Evolutionary conservation across 1,140 invertebrate species (phyloP).

Genomic region (Ruditapes philippinarum): DNA sequence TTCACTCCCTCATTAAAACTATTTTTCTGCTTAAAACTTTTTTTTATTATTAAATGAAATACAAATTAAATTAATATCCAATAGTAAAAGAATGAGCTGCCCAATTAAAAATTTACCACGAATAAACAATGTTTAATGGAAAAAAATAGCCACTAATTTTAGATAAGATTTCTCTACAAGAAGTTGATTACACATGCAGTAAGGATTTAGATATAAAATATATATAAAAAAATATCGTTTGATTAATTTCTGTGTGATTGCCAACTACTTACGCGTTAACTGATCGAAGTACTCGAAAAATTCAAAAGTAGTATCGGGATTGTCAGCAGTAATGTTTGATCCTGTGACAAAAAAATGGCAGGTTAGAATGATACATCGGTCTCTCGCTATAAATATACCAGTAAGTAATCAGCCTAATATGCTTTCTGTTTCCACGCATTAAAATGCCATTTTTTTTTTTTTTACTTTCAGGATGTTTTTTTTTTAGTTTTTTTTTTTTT

Average conservation of each 20-base stretch:
- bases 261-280: slow-evolving; percentile 54
- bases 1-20: too few species aligned
- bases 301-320: slow-evolving; percentile 40
- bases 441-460: slow-evolving; percentile 4
- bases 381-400: not conserved
- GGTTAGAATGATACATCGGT: not conserved
- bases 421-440: not conserved
- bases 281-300: slow-evolving; percentile 67
- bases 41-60: too few species aligned
- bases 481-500: too few species aligned
- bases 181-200: slow-evolving; percentile 18
- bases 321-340: slow-evolving; percentile 55
- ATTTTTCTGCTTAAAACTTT: too few species aligned
- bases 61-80: too few species aligned
- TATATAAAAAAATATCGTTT: too few species aligned
- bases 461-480: not conserved
- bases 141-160: too few species aligned
- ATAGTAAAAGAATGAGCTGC: too few species aligned
- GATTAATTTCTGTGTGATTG: slow-evolving; percentile 3
- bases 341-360: slow-evolving; percentile 44
- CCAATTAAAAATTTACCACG: too few species aligned
- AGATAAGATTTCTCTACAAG: too few species aligned
- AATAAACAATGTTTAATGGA: too few species aligned
- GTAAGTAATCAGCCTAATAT: not conserved
- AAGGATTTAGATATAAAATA: slow-evolving; percentile 3